A percentile compares a stretch with the other conserved stretches of the same genome.
These are phyloP conservation scores for Pygoscelis antarcticus DNA, from an alignment of 2,113 vertebrate genomes.

Conservation along the genomic window DNA sequence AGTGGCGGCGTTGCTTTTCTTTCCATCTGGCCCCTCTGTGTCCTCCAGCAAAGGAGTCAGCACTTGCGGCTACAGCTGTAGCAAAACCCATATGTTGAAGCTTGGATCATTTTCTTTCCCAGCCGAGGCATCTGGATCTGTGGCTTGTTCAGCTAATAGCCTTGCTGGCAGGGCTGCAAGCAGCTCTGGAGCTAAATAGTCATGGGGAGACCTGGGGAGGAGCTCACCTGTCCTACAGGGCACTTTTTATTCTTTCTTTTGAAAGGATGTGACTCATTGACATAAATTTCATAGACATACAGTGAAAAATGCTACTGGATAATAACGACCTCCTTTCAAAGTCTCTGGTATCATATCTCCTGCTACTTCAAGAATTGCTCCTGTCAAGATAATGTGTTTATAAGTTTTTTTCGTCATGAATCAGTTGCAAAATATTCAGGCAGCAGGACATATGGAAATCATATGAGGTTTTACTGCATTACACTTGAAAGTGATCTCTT, in stretches of 20 bases:
- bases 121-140: constrained; percentile 42
- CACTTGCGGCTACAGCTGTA: constrained; percentile 28
- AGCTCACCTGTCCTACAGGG: constrained; percentile 55
- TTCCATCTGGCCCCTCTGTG: constrained; percentile 40
- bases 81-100: constrained; percentile 17
- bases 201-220: not conserved
- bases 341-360: not conserved
- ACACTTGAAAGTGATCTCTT: constrained; percentile 14
- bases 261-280: constrained; percentile 27
- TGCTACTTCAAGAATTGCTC: not conserved
- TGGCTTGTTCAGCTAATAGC: constrained; percentile 51
- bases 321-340: not conserved
- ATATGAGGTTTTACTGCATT: constrained; percentile 12
- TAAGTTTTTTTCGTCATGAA: not conserved
- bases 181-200: not conserved
- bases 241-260: constrained; percentile 13
- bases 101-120: constrained; percentile 55
- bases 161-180: constrained; percentile 45
- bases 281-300: not conserved
- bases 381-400: constrained; percentile 50
- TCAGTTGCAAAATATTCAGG: constrained; percentile 28
- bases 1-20: not conserved
- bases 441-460: constrained; percentile 49
- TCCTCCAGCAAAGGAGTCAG: constrained; percentile 50
- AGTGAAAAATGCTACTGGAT: constrained; percentile 18